Conservation (phyloP, 2,797 vertebrate species). For the Chelonia mydas region DNA sequence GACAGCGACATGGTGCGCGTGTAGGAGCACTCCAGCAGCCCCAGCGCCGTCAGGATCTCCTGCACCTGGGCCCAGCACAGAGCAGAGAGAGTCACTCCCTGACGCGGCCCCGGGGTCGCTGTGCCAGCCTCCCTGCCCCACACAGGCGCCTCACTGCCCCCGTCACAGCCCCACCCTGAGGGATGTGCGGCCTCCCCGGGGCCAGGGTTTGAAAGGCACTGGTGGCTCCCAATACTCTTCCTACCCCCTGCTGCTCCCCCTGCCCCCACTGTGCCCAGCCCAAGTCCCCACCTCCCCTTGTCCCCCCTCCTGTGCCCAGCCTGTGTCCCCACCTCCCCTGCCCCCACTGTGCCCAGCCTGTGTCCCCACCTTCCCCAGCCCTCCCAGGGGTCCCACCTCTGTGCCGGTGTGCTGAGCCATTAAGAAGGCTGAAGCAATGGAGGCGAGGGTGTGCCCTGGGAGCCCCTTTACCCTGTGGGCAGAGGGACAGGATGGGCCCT, state of each 20-base stretch:
- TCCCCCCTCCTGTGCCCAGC: too few relatives aligned
- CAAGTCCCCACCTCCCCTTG: too few relatives aligned
- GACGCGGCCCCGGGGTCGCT: too few relatives aligned
- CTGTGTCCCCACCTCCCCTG: not conserved
- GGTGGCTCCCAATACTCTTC: not conserved
- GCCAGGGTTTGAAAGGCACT: not conserved
- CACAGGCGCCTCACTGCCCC: too few relatives aligned
- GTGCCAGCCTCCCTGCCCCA: too few relatives aligned
- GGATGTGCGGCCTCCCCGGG: too few relatives aligned
- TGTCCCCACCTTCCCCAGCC: not conserved
- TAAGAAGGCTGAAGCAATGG: not conserved
- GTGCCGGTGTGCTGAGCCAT: not conserved
- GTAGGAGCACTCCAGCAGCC: conserved; percentile 93
- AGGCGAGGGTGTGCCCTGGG: not conserved
- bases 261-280: too few relatives aligned
- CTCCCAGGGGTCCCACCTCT: not conserved
- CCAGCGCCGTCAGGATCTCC: conserved; percentile 96
- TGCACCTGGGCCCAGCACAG: conserved; percentile 84
- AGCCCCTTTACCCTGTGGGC: not conserved
- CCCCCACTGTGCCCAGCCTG: too few relatives aligned
- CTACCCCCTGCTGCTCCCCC: not conserved
- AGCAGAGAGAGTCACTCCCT: not conserved
- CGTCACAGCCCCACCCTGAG: not conserved
- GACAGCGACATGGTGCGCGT: conserved; percentile 93
- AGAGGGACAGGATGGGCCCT: not conserved